Evolutionary conservation across 92 coral and sea anemone species (phyloP).

Genomic region (Zoanthus sociatus): DNA sequence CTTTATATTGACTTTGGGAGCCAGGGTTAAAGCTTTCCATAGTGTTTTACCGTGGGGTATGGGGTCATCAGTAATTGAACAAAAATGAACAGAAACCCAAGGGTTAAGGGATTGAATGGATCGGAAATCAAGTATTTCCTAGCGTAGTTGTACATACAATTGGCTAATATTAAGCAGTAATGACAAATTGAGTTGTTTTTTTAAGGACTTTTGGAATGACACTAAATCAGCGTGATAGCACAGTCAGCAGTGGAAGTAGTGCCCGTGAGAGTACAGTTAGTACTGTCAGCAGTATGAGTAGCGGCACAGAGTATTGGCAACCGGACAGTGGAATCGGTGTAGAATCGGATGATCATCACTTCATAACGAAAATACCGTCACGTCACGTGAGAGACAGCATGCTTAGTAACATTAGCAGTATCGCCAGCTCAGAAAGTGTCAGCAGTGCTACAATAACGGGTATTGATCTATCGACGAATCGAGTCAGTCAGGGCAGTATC

Average conservation of each 20-base stretch:
- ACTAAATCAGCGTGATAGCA: slow-evolving; percentile 68
- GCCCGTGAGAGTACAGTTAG: slow-evolving; percentile 71
- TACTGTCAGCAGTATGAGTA: slow-evolving; percentile 67
- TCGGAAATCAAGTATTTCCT: no score
- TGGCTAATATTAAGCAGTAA: no score
- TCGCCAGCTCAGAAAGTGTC: slow-evolving; percentile 58
- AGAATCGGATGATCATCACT: slow-evolving; percentile 55
- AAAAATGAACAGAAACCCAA: no score
- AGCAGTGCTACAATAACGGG: slow-evolving; percentile 78
- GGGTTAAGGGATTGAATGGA: no score
- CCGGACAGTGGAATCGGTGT: slow-evolving; percentile 66
- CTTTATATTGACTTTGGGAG: no score
- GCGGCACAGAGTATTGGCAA: slow-evolving; percentile 65
- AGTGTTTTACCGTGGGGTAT: no score
- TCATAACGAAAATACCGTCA: background rate
- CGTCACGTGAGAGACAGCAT: slow-evolving; percentile 7
- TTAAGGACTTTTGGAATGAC: slow-evolving; percentile 20
- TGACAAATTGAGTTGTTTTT: background rate
- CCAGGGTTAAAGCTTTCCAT: no score
- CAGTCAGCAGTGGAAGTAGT: slow-evolving; percentile 83
- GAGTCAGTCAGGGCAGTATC: slow-evolving; percentile 76
- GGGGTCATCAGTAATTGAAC: no score
- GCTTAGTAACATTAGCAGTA: background rate
- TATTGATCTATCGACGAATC: slow-evolving; percentile 34
- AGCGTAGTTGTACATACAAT: no score